A percentile compares a stretch with the other conserved stretches of the same genome.
Evolutionary conservation across 2,113 vertebrate species (phyloP).

Genomic region (Lamprotornis superbus): DNA sequence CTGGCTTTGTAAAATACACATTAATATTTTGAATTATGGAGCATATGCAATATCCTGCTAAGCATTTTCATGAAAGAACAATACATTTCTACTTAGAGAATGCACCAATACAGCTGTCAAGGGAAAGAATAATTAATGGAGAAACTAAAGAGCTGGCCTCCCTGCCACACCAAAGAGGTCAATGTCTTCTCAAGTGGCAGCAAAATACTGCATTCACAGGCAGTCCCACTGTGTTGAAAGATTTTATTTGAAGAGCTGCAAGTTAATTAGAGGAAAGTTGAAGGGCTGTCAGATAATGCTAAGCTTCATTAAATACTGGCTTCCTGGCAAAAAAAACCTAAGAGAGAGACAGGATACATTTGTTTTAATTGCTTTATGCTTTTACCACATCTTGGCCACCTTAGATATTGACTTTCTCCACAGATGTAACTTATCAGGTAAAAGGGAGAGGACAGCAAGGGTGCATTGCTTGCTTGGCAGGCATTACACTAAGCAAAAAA

Average conservation of each 20-base stretch:
- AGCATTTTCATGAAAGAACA: neutral
- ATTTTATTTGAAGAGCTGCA: neutral
- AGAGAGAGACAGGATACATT: neutral
- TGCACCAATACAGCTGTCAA: neutral
- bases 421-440: neutral
- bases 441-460: neutral
- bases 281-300: constrained; percentile 25
- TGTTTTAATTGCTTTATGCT: neutral
- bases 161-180: neutral
- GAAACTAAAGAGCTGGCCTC: neutral
- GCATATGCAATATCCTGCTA: neutral
- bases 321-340: neutral
- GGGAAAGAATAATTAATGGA: neutral
- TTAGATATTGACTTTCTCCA: neutral
- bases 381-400: neutral
- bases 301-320: constrained; percentile 10
- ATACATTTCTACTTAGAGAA: neutral
- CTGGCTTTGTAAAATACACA: neutral
- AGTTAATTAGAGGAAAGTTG: constrained; percentile 31
- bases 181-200: neutral
- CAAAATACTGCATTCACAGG: neutral
- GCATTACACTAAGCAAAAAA: neutral
- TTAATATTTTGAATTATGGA: neutral
- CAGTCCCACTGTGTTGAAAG: neutral
- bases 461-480: neutral